A percentile compares a stretch with the other conserved stretches of the same genome.
phyloP scores from a whole-genome alignment of 2,113 vertebrate species.

The Dromaius novaehollandiae region DNA sequence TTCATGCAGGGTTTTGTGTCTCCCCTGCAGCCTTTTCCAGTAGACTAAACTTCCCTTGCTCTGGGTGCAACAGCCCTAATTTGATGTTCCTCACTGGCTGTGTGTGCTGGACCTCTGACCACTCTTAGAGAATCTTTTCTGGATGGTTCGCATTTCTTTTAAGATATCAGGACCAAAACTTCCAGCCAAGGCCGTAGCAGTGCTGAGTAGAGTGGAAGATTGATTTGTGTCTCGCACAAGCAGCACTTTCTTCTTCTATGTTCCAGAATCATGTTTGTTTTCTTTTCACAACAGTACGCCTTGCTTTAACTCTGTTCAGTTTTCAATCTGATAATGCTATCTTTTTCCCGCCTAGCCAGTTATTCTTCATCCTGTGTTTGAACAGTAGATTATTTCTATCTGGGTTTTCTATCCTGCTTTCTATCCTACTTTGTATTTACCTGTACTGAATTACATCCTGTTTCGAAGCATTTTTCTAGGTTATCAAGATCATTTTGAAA shows the following conservation, averaged over 20 bases:
- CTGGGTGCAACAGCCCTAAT: not conserved
- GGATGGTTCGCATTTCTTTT: not conserved
- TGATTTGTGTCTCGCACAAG: not conserved
- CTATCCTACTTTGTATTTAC: not conserved
- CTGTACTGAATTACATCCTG: not conserved
- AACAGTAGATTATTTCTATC: slow-evolving; percentile 15
- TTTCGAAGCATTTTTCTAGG: slow-evolving; percentile 39
- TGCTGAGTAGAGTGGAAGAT: not conserved
- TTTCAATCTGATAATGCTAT: not conserved
- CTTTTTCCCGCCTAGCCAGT: not conserved
- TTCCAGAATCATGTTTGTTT: not conserved
- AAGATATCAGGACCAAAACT: not conserved
- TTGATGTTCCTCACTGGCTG: not conserved
- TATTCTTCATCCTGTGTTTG: slow-evolving; percentile 35
- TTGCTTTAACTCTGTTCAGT: not conserved
- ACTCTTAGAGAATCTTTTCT: not conserved
- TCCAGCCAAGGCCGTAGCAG: not conserved
- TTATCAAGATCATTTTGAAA: slow-evolving; percentile 25
- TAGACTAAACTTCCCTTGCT: not conserved
- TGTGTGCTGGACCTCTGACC: not conserved
- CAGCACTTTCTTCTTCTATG: not conserved
- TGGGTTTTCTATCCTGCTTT: not conserved
- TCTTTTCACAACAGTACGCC: not conserved
- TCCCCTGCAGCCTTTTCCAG: not conserved
- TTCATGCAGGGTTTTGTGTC: not conserved